Evolutionary conservation across 2,888 invertebrate genomes (phyloP).

Genomic region (Drosophila mayaguana): DNA sequence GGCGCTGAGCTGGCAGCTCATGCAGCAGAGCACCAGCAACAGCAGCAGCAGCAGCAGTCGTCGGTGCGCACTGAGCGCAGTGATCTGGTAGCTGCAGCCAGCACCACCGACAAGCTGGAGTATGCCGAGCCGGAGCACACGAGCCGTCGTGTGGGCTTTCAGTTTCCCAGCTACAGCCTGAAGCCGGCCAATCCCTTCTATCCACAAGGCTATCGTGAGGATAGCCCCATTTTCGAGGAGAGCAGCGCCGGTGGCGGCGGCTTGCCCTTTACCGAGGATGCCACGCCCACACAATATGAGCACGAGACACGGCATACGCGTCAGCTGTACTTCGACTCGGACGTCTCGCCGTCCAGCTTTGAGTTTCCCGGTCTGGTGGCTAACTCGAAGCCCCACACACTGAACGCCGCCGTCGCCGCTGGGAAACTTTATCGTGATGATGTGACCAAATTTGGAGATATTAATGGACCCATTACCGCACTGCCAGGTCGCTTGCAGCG

Average conservation of each 20-base stretch:
- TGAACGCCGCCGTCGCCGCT: conserved; percentile 67
- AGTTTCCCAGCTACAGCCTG: conserved; percentile 83
- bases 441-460: conserved; percentile 85
- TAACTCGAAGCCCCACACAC: conserved; percentile 82
- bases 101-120: conserved; percentile 62
- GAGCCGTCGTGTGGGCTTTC: conserved; percentile 84
- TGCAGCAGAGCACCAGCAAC: conserved; percentile 7
- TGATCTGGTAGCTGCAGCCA: conserved; percentile 63
- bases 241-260: conserved; percentile 67
- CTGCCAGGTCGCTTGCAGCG: conserved; percentile 82
- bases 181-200: conserved; percentile 84
- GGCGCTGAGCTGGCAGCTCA: conserved; percentile 64
- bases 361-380: conserved; percentile 83
- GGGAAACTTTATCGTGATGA: conserved; percentile 84
- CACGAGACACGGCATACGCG: conserved; percentile 82
- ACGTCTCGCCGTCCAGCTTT: conserved; percentile 73
- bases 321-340: conserved; percentile 80
- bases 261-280: conserved; percentile 80
- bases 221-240: conserved; percentile 83
- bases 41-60: conserved; percentile 19
- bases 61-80: conserved; percentile 79
- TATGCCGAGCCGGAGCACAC: conserved; percentile 78
- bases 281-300: conserved; percentile 64
- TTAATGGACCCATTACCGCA: conserved; percentile 85
- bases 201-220: conserved; percentile 85